Base-by-base conservation (phyloP, 2,888 invertebrate species). In the Anthrax anthrax region DNA sequence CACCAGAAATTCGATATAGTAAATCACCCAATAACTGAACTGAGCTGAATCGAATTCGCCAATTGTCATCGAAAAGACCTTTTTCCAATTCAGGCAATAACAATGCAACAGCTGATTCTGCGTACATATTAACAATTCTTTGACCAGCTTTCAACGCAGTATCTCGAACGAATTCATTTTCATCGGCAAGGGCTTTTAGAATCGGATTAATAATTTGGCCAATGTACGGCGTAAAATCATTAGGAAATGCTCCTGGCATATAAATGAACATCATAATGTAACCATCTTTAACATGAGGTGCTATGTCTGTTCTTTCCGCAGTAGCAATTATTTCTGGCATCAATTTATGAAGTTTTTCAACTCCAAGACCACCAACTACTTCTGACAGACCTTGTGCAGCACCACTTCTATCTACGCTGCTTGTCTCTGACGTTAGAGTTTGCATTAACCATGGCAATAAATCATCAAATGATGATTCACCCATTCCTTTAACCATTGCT, bases 201-300 rank as follows among this genome's bases (percentile, higher is more conserved):
- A 98, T 95, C 2, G 96, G 94, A 65, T 90, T 95, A 59, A 98
- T 91, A 57, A 98, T 96, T 64, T 90, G 89, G 0, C 95, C 88
- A 60, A 96, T 87, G 70, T 96, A 99, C 0, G 88, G 89, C 2
- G 88, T 84, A 70, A 99, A 99, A 63, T 92, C 90, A 52, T 84
- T 81, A 8, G 90, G 91, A 71, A 99, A 97, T 13, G 95, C 94
- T 50, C 85, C 84, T 3, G 98, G 98, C 83, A 98, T 88, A 71
- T 97, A 99, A 61, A 98, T 97, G 69, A 96, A 99, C 91, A 98
- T 92, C 92, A 98, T 95, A 51, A 99, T 95, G 72, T 99, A 99
- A 39, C 98, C 98, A 71, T 98, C 98, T 61, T 97, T 90, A 2
- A 98, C 96, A 69, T 95, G 92, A 1, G 98, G 89, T 8, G 92